These are phyloP conservation scores for Otolemur crassicaudatus DNA, from an alignment of 2,797 vertebrate species.

Conservation along the genomic window DNA sequence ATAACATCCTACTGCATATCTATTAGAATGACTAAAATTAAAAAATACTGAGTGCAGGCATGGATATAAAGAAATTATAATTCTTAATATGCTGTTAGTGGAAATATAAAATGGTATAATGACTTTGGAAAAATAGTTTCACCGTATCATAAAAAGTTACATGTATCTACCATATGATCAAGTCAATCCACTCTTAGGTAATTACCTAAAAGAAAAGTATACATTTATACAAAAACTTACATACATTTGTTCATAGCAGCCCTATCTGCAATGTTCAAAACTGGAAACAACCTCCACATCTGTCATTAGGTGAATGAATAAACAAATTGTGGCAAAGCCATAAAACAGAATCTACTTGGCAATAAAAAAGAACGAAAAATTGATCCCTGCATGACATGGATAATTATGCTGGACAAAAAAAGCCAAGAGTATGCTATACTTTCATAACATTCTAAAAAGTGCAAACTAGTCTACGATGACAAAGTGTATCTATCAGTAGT, in stretches of 20 bases:
- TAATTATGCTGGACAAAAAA: slow-evolving; percentile 1
- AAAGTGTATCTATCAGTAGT: background rate
- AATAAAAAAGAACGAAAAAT: background rate
- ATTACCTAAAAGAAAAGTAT: background rate
- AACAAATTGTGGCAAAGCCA: background rate
- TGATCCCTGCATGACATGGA: background rate
- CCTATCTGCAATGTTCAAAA: background rate
- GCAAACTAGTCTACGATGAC: background rate
- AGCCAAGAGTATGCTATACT: background rate
- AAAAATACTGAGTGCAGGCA: background rate
- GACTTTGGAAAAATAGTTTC: background rate
- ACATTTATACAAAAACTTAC: background rate
- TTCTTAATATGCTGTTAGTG: background rate
- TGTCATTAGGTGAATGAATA: background rate
- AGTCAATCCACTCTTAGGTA: background rate
- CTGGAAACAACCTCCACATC: background rate
- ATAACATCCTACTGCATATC: background rate
- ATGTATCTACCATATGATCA: background rate
- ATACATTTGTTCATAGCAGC: background rate
- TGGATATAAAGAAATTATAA: background rate
- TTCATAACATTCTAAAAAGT: background rate
- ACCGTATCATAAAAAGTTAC: background rate
- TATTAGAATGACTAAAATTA: slow-evolving; percentile 9
- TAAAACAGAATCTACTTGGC: background rate
- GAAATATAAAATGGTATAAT: background rate